These are phyloP conservation scores for Turritopsis rubra DNA, from an alignment of 30 jellyfish, hydroid and myxozoan genomes.

Conservation along the genomic window DNA sequence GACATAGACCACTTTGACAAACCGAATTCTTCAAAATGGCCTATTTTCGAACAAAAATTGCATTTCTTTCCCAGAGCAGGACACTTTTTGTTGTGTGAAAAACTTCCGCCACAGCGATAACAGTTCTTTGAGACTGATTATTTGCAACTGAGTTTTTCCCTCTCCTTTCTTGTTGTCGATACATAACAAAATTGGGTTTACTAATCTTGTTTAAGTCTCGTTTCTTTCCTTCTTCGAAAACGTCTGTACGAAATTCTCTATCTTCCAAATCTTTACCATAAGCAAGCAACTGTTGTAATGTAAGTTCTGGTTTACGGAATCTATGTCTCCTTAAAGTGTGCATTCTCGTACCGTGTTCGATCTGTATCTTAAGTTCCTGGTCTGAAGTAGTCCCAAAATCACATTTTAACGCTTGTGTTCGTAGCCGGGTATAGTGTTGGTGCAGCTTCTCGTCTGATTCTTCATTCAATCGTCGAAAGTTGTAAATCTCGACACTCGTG, in stretches of 20 bases:
- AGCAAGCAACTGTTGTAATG: slow-evolving; percentile 15
- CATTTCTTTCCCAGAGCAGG: slow-evolving; percentile 17
- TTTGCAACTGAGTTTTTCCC: neutral
- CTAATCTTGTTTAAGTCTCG: neutral
- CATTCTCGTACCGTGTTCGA: slow-evolving; percentile 21
- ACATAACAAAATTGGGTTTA: neutral
- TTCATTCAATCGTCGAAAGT: neutral
- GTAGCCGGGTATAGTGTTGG: slow-evolving; percentile 14
- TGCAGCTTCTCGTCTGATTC: neutral
- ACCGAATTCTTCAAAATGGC: neutral
- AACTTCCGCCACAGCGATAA: neutral
- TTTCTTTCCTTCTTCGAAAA: neutral
- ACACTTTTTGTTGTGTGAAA: neutral
- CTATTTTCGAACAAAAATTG: neutral
- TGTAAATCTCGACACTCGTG: slow-evolving; percentile 21
- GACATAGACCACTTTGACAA: neutral
- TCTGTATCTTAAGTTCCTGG: slow-evolving; percentile 14
- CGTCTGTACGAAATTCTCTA: slow-evolving; percentile 17
- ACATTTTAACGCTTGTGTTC: slow-evolving; percentile 23
- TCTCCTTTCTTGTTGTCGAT: neutral
- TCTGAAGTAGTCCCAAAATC: neutral
- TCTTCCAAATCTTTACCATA: slow-evolving; percentile 10
- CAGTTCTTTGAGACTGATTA: neutral
- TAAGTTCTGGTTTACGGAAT: slow-evolving; percentile 1
- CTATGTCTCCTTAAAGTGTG: slow-evolving; percentile 18